Base-by-base conservation (phyloP, 2,888 invertebrate genomes). In the Drosophila picticornis region DNA sequence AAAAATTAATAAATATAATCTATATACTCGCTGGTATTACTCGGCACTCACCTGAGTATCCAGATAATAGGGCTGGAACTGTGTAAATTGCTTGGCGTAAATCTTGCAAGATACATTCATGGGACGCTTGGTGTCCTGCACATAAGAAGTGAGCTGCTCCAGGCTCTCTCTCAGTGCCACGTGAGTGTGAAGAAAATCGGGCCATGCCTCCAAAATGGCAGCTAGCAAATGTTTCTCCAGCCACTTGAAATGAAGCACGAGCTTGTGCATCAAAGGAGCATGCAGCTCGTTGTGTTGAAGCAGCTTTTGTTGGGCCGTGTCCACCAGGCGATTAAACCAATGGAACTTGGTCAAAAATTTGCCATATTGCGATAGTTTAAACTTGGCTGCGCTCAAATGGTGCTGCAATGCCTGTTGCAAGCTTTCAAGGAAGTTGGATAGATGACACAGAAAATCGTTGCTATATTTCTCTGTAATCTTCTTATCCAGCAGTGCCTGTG, bases 181-280 rank as follows among this genome's bases (percentile, higher is more conserved):
- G 56, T 88, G 50, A 0, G 9, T n/a, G 0, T 68, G n/a, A 0
- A 70, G 22, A 11, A 58, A 65, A 0, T 68, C 61, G 1, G 73
- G 63, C 65, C 69, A 61, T 53, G 75, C 40, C 4, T 80, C 66
- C 2, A 80, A 80, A 7, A 88, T 19, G 0, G 74, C 70, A 22
- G 69, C 89, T 2, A 96, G 86, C 31, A 95, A 92, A 92, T 95
- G 94, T 90, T 97, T 97, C 25, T 94, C 93, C 43, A 97, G 91
- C 97, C 97, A 97, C 91, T 95, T 96, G 83, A 95, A 96, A 90
- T 97, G 96, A 16, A 96, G 94, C 77, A 95, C 94, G 1, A 97
- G 88, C 59, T 95, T 94, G n/a, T 95, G 94, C 50, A 95, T 92
- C 2, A 95, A 93, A 71, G 95, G 94, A 58, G 95, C 93, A 72